Percentiles rank a stretch among this genome's conserved stretches.
phyloP scores from a whole-genome alignment of 2,797 vertebrate species.

The Loriculus beryllinus region DNA sequence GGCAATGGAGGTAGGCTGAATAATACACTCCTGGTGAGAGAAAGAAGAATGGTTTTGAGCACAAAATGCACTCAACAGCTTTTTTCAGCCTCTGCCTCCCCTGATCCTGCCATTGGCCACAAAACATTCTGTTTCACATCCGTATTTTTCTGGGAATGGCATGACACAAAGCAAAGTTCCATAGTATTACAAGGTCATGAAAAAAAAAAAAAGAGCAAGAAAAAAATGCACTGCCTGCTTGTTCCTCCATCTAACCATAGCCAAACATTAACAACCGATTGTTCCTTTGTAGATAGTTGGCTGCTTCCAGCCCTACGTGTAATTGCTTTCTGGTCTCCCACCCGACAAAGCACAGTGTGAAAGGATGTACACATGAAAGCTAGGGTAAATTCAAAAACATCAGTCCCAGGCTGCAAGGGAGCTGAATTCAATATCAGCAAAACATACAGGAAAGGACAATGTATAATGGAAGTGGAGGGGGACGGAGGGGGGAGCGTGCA shows the following conservation, averaged over 20 bases:
- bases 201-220: neutral
- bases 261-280: constrained; percentile 17
- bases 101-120: neutral
- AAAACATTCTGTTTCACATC: constrained; percentile 11
- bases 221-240: neutral
- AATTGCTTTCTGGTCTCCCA: constrained; percentile 32
- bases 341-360: constrained; percentile 63
- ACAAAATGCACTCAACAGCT: neutral
- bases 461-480: constrained; percentile 40
- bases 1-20: neutral
- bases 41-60: neutral
- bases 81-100: constrained; percentile 9
- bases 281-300: constrained; percentile 33
- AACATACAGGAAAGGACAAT: constrained; percentile 27
- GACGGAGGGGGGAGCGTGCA: neutral
- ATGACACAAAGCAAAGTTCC: constrained; percentile 30
- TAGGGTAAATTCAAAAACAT: constrained; percentile 40
- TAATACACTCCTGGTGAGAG: neutral
- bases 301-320: constrained; percentile 46
- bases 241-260: constrained; percentile 22
- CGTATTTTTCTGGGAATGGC: constrained; percentile 29
- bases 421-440: constrained; percentile 12
- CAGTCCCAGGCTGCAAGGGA: constrained; percentile 11
- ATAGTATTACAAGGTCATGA: neutral
- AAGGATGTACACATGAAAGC: constrained; percentile 66